phyloP scores from a whole-genome alignment of 2,888 invertebrate genomes.

The Meganola albula region DNA sequence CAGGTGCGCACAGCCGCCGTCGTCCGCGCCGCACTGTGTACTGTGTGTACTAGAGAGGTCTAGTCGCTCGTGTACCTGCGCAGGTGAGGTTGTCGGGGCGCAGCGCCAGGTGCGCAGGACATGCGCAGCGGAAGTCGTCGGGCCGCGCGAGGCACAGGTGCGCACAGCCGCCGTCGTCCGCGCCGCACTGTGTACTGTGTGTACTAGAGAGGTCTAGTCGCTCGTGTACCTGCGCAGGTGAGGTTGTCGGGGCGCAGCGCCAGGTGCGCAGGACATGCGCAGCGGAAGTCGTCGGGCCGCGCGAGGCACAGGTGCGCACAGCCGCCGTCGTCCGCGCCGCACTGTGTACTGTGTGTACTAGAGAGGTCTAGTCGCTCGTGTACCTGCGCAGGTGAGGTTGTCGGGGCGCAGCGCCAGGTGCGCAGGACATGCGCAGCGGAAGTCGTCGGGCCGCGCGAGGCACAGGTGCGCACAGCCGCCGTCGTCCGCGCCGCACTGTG shows the following conservation, averaged over 20 bases:
- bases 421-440: constrained; percentile 87
- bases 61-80: constrained; percentile 45
- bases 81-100: constrained; percentile 83
- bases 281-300: constrained; percentile 41
- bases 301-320: constrained; percentile 36
- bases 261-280: constrained; percentile 92
- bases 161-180: neutral
- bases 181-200: too few species aligned
- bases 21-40: neutral
- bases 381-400: constrained; percentile 81
- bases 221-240: constrained; percentile 78
- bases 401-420: constrained; percentile 83
- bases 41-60: neutral
- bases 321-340: neutral
- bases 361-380: neutral
- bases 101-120: constrained; percentile 89
- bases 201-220: neutral
- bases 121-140: constrained; percentile 76
- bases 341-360: too few species aligned
- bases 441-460: constrained; percentile 20
- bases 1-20: neutral
- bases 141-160: constrained; percentile 29
- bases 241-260: constrained; percentile 80
- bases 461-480: constrained; percentile 23
- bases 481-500: neutral